These are phyloP conservation scores for Megaustenia siamemsis DNA, from an alignment of 2,888 invertebrate genomes.

Conservation along the genomic window DNA sequence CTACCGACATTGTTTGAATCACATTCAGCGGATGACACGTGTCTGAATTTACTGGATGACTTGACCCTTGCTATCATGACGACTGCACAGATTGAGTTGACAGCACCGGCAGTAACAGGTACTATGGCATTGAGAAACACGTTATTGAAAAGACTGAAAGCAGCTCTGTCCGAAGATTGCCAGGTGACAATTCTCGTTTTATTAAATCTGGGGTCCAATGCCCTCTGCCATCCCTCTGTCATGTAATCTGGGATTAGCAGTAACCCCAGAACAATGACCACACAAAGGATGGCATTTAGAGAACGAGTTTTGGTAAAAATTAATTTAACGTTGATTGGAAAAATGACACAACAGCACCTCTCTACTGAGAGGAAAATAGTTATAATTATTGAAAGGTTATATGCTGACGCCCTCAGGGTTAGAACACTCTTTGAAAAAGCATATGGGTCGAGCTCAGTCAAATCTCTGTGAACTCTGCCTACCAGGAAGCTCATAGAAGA, in stretches of 20 bases:
- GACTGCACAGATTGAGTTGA: neutral
- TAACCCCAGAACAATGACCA: neutral
- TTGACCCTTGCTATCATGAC: neutral
- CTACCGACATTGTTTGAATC: neutral
- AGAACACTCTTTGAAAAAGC: neutral
- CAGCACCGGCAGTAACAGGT: neutral
- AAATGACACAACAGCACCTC: neutral
- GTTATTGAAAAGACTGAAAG: neutral
- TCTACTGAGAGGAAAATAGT: neutral
- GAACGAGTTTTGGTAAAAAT: constrained; percentile 9
- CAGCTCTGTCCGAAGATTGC: neutral
- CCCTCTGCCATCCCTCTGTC: neutral
- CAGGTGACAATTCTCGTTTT: neutral
- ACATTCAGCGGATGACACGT: too few relatives aligned
- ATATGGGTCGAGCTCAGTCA: neutral
- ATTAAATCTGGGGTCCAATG: neutral
- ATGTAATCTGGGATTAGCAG: neutral
- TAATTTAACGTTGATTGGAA: neutral
- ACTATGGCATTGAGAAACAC: neutral
- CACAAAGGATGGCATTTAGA: neutral
- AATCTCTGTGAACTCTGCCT: neutral
- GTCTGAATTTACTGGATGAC: neutral
- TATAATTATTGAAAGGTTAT: neutral
- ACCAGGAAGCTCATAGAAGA: neutral
- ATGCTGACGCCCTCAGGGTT: neutral